Conservation (phyloP, 2,113 vertebrate species). For the Meles meles region DNA sequence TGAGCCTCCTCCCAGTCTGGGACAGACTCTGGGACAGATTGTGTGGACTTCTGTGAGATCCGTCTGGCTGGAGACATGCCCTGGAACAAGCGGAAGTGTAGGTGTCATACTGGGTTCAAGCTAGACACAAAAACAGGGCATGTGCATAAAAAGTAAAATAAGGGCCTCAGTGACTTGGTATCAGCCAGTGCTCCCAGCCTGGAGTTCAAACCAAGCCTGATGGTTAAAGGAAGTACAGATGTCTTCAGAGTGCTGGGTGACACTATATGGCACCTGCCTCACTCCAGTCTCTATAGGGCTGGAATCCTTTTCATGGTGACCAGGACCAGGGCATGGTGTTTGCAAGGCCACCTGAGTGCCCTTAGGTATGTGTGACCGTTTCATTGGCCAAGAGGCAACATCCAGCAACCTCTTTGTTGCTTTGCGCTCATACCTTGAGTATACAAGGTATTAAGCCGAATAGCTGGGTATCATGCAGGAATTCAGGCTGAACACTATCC, state of each 20-base stretch:
- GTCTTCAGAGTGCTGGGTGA: not conserved
- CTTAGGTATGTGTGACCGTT: not conserved
- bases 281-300: accelerated
- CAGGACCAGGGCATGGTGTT: not conserved
- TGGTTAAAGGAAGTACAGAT: no score
- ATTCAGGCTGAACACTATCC: not conserved
- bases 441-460: not conserved
- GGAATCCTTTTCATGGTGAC: not conserved
- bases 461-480: not conserved
- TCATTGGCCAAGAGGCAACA: not conserved
- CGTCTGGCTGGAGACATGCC: not conserved
- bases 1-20: not conserved
- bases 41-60: not conserved
- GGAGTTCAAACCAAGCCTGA: not conserved
- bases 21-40: no score
- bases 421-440: not conserved
- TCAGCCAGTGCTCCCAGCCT: not conserved
- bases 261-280: not conserved
- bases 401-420: not conserved
- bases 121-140: not conserved
- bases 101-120: not conserved
- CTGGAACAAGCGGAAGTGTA: not conserved
- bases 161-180: not conserved
- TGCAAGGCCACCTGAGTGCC: not conserved
- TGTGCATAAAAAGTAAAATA: not conserved